Base-by-base conservation (phyloP, 37 sponge, comb jelly and placozoan genomes). In the Mnemiopsis leidyi region DNA sequence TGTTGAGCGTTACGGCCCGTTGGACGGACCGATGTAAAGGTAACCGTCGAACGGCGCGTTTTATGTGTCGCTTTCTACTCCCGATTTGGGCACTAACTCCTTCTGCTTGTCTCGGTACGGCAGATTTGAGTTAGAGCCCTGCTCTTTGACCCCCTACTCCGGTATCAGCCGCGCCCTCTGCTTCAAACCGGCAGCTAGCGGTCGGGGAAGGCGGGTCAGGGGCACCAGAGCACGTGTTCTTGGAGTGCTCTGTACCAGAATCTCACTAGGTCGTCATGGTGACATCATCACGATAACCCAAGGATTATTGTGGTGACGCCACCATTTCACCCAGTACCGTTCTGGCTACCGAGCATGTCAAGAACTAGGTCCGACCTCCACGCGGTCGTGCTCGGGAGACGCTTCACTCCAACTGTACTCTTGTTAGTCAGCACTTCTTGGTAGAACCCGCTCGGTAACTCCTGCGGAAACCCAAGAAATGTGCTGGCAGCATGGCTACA, bases 101-200 rank as follows among this genome's bases (percentile, higher is more conserved):
- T 16, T 1, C 90, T 1, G 38, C 61, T n/a, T n/a, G 30, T 71
- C 30, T 18, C 21, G n/a, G 75, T n/a, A 26, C 61, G 48, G 24
- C 38, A 1, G 40, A 61, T 23, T 35, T 1, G 39, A 37, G 40
- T n/a, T 23, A 28, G 40, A 33, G 16, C 40, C 40, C 90, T 37
- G 40, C 40, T 85, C 61, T 85, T 9, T 85, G 40, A 3, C 61
- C 61, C 23, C 29, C 35, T 29, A 24, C 7, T 28, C 90, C 90
- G 40, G 90, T 40, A 85, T 85, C 90, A 85, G 90, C 90, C 90
- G 61, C 90, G 90, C 90, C 23, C 9, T 85, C 90, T 40, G 90
- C 90, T 85, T 39, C 30, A 35, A 85, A 38, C 9, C 2, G 61
- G 90, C 90, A 40, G 90, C 90, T 85, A 85, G 40, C 61, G 90